phyloP scores from a whole-genome alignment of 1,140 invertebrate species.

The Subanguina moxae region DNA sequence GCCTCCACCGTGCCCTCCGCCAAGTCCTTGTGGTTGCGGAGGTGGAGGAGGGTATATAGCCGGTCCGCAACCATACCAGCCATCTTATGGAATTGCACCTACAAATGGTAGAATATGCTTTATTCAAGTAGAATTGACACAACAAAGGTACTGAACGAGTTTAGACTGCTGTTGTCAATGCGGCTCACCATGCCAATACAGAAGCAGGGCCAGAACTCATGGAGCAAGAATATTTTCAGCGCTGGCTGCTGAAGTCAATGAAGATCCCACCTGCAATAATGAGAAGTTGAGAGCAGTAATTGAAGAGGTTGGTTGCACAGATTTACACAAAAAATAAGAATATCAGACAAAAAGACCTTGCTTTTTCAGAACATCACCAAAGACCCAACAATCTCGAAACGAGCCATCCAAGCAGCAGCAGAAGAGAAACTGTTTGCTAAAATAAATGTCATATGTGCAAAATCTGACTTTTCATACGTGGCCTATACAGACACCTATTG shows the following conservation, averaged over 20 bases:
- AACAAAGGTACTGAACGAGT: not conserved
- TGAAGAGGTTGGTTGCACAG: conserved; percentile 34
- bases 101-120: not conserved
- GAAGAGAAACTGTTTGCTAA: conserved; percentile 58
- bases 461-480: conserved; percentile 55
- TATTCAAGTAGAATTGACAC: no score
- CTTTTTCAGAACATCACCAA: conserved; percentile 51
- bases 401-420: conserved; percentile 58
- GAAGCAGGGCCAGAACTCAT: conserved; percentile 47
- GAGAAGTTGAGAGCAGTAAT: conserved; percentile 50
- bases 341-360: conserved; percentile 14
- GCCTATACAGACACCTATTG: conserved; percentile 57
- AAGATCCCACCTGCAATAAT: conserved; percentile 57
- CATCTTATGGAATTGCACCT: conserved; percentile 15
- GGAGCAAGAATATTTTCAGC: conserved; percentile 52
- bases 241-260: conserved; percentile 40
- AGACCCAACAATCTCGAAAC: conserved; percentile 53
- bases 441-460: conserved; percentile 56
- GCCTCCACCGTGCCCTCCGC: conserved; percentile 31
- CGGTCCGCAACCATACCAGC: conserved; percentile 1
- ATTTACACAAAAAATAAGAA: conserved; percentile 16
- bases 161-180: conserved; percentile 51
- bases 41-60: not conserved
- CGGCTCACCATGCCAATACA: conserved; percentile 49
- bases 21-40: conserved; percentile 22